phyloP scores from a whole-genome alignment of 2,888 invertebrate genomes.

The Tipula unca region DNA sequence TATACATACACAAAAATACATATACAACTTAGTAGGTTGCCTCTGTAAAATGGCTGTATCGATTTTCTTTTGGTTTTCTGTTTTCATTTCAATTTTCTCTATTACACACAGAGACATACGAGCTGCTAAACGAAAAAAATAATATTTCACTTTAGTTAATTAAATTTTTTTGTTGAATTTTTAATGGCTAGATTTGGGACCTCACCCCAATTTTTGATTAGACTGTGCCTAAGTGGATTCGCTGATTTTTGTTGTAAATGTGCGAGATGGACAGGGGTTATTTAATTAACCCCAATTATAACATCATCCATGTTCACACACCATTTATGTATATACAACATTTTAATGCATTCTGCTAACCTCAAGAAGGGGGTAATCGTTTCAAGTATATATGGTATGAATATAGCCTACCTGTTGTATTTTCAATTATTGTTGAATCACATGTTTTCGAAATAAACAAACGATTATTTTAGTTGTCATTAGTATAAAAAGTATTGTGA shows the following conservation, averaged over 20 bases:
- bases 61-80: neutral
- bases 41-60: conserved; percentile 8
- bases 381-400: neutral
- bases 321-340: neutral
- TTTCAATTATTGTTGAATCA: neutral
- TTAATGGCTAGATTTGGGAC: neutral
- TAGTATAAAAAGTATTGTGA: neutral
- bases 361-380: neutral
- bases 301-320: neutral
- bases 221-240: neutral
- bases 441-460: neutral
- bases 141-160: neutral
- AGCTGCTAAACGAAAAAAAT: neutral
- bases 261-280: neutral
- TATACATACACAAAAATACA: neutral
- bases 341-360: neutral
- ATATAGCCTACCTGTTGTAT: neutral
- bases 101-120: neutral
- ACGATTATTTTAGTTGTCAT: neutral
- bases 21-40: neutral
- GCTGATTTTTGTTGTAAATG: neutral
- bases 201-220: neutral
- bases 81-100: neutral
- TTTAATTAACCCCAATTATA: neutral
- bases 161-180: neutral